Base-by-base conservation (phyloP, 1,140 invertebrate genomes). In the Pseudoatta argentina region DNA sequence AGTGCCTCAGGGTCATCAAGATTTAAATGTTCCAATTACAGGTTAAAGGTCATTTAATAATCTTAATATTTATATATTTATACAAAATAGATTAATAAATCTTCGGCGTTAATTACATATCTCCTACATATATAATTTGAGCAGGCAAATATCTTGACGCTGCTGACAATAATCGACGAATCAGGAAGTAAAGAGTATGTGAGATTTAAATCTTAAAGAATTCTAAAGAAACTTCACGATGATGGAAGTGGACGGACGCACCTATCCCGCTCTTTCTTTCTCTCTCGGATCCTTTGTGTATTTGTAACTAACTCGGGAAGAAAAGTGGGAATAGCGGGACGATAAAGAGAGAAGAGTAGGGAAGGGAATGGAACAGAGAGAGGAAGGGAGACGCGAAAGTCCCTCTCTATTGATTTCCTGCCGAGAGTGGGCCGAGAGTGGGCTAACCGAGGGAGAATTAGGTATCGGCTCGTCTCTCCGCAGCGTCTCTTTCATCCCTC, bases 381-480 rank as follows among this genome's bases (percentile, higher is more conserved):
- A 85, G 51, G n/a, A 24, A 73, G 48, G 10, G 30, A 61, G 61
- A 85, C 48, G 76, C 53, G 83, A 79, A 75, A 90, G 83, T 92
- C 90, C 88, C 91, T 93, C 89, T 93, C 92, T 94, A 94, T 94
- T 94, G 93, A 94, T 94, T 94, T 94, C 92, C 91, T 91, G 88
- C 91, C 86, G 92, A 92, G 92, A 92, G 91, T 91, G 91, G 79
- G 89, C 91, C 83, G 92, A 93, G 93, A 92, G 91, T 91, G 91
- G 76, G 75, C 89, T 89, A 92, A 86, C 88, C 82, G 89, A 92
- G 91, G 91, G 90, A 88, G 92, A 90, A 93, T 93, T 93, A 93
- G 87, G 86, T 93, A 93, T 92, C 90, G 91, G 85, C 83, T 85
- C 55, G 57, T 75, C 89, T 79, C 89, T 86, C 73, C 48, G 76